Evolutionary conservation across 2,113 vertebrate species (phyloP).

Genomic region (Oryzias javanicus): DNA sequence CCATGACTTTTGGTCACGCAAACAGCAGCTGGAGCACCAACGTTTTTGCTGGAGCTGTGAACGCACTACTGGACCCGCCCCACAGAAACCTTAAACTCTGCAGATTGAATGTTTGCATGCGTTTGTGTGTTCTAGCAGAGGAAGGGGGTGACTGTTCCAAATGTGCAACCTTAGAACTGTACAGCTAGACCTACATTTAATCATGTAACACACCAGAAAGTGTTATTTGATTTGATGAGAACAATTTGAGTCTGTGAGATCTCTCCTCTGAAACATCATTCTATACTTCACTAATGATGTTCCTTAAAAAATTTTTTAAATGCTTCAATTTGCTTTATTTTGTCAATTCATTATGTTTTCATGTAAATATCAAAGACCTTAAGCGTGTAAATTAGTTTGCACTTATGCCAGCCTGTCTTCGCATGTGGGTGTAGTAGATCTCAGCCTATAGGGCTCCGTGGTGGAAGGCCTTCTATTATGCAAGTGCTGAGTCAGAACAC

Average conservation of each 20-base stretch:
- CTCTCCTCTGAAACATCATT: too few species aligned
- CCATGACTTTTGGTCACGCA: slow-evolving; percentile 66
- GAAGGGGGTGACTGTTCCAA: too few species aligned
- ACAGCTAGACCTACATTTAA: too few species aligned
- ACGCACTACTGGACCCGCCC: neutral
- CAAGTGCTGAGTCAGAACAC: too few species aligned
- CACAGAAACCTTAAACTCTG: slow-evolving; percentile 24
- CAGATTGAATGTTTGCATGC: neutral
- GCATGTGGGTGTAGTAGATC: neutral
- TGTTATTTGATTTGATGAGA: too few species aligned
- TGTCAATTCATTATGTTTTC: neutral
- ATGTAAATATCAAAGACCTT: neutral
- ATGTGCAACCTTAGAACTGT: too few species aligned
- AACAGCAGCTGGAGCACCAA: slow-evolving; percentile 17
- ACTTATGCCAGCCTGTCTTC: neutral
- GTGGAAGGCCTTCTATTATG: too few species aligned
- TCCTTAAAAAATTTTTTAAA: neutral
- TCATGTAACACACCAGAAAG: too few species aligned
- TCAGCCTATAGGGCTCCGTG: too few species aligned
- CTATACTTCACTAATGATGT: neutral
- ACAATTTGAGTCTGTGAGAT: too few species aligned
- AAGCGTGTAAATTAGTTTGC: too few species aligned
- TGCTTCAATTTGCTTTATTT: too few species aligned
- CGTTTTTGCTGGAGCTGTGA: neutral
- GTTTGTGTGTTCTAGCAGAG: neutral